A percentile compares a stretch with the other conserved stretches of the same genome.
These are phyloP conservation scores for Rhincodon typus DNA, from an alignment of 2,797 vertebrate genomes.

Conservation along the genomic window DNA sequence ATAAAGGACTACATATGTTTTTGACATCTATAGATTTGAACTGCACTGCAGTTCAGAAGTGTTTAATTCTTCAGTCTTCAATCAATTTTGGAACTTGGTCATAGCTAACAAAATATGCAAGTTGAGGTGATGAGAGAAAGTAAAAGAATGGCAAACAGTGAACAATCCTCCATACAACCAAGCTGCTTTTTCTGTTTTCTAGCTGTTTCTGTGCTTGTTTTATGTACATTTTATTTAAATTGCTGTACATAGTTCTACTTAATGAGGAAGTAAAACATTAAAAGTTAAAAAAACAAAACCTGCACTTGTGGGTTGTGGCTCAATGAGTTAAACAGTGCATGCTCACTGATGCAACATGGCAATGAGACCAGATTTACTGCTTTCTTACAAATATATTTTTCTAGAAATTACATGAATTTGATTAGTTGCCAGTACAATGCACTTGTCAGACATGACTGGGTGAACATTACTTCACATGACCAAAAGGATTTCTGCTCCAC, in stretches of 20 bases:
- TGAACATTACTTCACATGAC: background rate
- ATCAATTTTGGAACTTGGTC: background rate
- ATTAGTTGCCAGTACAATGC: background rate
- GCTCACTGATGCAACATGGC: background rate
- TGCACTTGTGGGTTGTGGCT: background rate
- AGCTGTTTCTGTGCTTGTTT: background rate
- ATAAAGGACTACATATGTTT: background rate
- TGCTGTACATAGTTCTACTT: background rate
- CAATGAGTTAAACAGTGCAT: background rate
- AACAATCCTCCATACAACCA: background rate
- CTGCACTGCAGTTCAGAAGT: background rate
- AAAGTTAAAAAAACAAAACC: background rate
- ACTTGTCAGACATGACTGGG: no score
- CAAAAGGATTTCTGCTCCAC: background rate
- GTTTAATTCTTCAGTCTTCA: background rate
- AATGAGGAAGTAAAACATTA: background rate
- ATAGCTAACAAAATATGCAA: background rate
- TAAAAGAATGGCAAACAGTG: background rate
- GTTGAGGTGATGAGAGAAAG: background rate
- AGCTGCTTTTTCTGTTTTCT: background rate
- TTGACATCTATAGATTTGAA: background rate
- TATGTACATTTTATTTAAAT: background rate
- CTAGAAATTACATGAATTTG: background rate
- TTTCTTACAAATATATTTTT: constrained; percentile 1
- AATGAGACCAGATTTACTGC: background rate